Evolutionary conservation across 2,888 invertebrate species (phyloP), one percentile per base, ranked within the genome.

Genomic region (Oxyteleia sp.): DNA sequence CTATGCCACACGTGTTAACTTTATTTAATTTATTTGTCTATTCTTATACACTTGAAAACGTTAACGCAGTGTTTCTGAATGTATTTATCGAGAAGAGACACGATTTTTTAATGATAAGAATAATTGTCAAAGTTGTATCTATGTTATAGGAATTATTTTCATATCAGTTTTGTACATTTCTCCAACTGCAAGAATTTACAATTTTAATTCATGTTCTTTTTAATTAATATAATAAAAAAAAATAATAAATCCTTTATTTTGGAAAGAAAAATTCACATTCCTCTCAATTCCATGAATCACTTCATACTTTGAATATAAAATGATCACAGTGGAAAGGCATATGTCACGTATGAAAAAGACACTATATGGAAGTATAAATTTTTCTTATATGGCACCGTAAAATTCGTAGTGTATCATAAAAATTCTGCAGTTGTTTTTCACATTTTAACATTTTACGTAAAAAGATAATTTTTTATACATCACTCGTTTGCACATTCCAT

Each of bases 151-250:
- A n/a, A n/a, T n/a, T n/a, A n/a, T n/a, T n/a, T n/a, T n/a, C n/a
- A n/a, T n/a, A n/a, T n/a, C n/a, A n/a, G n/a, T n/a, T n/a, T n/a
- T n/a, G n/a, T 23, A 23, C 23, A 23, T 23, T 23, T 4, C 5
- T 94, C 23, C 23, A 23, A 23, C 5, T 23, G 2, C 23, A 23
- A 23, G 23, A 23, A 23, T 23, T 23, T 5, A 23, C 23, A 23
- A 4, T 23, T 23, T 23, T 5, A 23, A 23, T 5, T 23, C 23
- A 23, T 23, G 5, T 23, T 23, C 5, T 4, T 23, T 23, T 23
- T 23, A 23, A 23, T 23, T 23, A 23, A 23, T 23, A 23, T 23
- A n/a, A 23, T 23, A 23, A 23, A 2, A 23, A 2, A 5, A 5
- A 23, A 4, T 71, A 32, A 32, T 32, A 32, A 32, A 32, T 32